phyloP scores from a whole-genome alignment of 1,140 invertebrate species.

The Heliconius hewitsoni region DNA sequence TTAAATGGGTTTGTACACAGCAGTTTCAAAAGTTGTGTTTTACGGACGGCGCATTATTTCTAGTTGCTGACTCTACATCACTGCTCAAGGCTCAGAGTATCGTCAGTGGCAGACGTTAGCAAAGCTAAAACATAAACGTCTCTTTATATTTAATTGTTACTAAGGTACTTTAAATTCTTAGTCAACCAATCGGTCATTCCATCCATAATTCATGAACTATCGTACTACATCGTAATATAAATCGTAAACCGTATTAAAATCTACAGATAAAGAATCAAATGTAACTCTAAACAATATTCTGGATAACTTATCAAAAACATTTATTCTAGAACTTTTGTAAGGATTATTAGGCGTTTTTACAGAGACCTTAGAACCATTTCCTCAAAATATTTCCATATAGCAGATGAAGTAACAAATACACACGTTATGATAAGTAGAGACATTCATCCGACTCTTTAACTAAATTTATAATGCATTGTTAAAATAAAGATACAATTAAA shows the following conservation, averaged over 20 bases:
- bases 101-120: slow-evolving; percentile 48
- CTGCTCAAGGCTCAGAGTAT: slow-evolving; percentile 18
- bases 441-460: slow-evolving; percentile 8
- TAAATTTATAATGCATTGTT: slow-evolving; percentile 21
- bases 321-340: slow-evolving; percentile 34
- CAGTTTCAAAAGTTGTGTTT: slow-evolving; percentile 37
- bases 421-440: neutral
- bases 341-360: slow-evolving; percentile 34
- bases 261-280: slow-evolving; percentile 40
- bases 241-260: slow-evolving; percentile 46
- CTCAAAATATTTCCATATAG: slow-evolving; percentile 21
- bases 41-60: slow-evolving; percentile 64
- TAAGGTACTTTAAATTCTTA: slow-evolving; percentile 63
- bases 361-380: slow-evolving; percentile 18
- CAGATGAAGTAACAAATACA: slow-evolving; percentile 21
- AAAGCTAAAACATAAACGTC: slow-evolving; percentile 56
- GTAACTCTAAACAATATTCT: slow-evolving; percentile 71
- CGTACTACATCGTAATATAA: slow-evolving; percentile 51
- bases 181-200: slow-evolving; percentile 66
- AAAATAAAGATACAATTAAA: slow-evolving; percentile 18
- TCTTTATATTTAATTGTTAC: slow-evolving; percentile 57
- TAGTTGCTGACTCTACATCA: slow-evolving; percentile 41
- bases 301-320: slow-evolving; percentile 77
- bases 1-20: slow-evolving; percentile 39
- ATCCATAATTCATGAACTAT: slow-evolving; percentile 55